Conservation (phyloP, 2,797 vertebrate species). For the Pseudocheirus occidentalis region DNA sequence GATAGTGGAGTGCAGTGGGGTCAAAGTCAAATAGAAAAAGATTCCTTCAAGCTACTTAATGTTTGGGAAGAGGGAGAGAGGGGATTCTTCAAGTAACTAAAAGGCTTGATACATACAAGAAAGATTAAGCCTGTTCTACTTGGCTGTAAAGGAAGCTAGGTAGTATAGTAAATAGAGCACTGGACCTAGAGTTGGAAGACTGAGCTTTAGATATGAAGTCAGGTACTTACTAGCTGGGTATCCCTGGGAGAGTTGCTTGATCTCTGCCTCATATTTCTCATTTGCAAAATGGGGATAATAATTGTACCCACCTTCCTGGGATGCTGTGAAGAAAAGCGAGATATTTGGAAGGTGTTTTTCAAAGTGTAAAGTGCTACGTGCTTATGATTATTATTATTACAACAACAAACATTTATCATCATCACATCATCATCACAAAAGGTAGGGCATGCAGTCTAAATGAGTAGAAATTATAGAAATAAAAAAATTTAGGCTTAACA, state of each 20-base stretch:
- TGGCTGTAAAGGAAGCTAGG: neutral
- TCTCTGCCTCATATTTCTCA: neutral
- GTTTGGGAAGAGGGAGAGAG: too few species aligned
- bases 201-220: neutral
- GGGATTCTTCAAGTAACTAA: neutral
- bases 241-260: neutral
- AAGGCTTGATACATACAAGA: neutral
- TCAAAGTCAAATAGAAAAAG: neutral
- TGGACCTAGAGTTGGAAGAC: neutral
- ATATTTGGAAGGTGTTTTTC: neutral
- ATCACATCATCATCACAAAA: neutral
- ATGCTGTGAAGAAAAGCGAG: neutral
- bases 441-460: neutral
- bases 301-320: neutral
- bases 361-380: neutral
- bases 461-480: neutral
- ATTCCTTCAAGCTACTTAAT: too few species aligned
- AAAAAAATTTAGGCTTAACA: neutral
- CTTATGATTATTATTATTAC: neutral
- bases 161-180: neutral
- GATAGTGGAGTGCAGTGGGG: too few species aligned
- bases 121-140: neutral
- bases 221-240: neutral
- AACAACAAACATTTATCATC: neutral
- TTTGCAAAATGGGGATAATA: neutral